Percentiles rank a stretch among this genome's conserved stretches.
Conservation (phyloP, 2,888 invertebrate species). For the Micoletzkya japonica region DNA sequence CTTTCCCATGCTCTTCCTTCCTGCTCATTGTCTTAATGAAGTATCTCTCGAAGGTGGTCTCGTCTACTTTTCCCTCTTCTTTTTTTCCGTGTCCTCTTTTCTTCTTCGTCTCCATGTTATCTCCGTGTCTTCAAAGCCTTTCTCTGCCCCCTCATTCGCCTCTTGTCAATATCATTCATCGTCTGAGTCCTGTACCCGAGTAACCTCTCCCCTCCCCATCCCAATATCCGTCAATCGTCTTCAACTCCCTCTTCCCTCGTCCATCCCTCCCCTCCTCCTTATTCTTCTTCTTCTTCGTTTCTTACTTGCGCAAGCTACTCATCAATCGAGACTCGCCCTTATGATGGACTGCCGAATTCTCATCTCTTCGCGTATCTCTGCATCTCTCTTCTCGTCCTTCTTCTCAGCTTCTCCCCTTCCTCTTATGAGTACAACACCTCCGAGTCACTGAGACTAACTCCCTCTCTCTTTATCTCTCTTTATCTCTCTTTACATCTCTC, state of each 20-base stretch:
- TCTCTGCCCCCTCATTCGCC: not conserved
- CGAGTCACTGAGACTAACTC: slow-evolving; percentile 4
- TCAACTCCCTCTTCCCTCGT: not conserved
- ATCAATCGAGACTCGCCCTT: not conserved
- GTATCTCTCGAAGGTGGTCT: too few relatives aligned
- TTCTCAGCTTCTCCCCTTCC: not conserved
- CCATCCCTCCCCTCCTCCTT: slow-evolving; percentile 6
- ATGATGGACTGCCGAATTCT: not conserved
- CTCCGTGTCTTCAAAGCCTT: not conserved
- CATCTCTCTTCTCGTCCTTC: not conserved
- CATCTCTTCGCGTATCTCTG: not conserved
- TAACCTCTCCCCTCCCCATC: too few relatives aligned
- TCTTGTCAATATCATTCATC: not conserved
- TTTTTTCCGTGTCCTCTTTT: not conserved
- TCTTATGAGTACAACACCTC: not conserved
- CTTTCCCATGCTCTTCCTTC: not conserved
- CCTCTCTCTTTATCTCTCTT: slow-evolving; percentile 19
- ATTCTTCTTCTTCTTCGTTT: not conserved
- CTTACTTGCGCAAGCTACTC: not conserved
- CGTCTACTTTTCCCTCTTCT: too few relatives aligned
- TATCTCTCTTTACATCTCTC: not conserved
- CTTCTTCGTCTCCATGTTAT: not conserved
- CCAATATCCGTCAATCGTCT: too few relatives aligned
- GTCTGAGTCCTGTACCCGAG: too few relatives aligned
- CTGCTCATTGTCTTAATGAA: too few relatives aligned